Conservation (phyloP, 1,140 invertebrate species). For the Druon quercuslanigerum region DNA sequence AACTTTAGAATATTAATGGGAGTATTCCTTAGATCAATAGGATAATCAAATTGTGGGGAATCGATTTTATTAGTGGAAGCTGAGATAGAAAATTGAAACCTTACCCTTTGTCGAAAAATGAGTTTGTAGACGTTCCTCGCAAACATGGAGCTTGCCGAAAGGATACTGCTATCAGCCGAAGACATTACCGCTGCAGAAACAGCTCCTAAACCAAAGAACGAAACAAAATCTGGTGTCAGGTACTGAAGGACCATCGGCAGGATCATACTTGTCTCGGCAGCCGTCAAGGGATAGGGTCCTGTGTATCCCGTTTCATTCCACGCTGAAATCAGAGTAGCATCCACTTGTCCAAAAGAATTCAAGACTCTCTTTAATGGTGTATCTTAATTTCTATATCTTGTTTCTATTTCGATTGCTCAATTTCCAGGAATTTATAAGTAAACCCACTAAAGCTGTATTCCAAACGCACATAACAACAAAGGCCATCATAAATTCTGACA, state of each 20-base stretch:
- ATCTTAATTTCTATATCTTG: background rate
- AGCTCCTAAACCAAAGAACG: constrained; percentile 98
- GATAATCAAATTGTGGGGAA: no score
- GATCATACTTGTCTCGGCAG: constrained; percentile 92
- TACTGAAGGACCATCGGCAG: constrained; percentile 97
- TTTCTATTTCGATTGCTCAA: background rate
- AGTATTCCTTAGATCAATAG: no score
- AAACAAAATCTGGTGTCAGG: constrained; percentile 94
- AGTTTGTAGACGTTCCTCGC: constrained; percentile 98
- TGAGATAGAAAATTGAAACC: constrained; percentile 45
- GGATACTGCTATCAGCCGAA: constrained; percentile 97
- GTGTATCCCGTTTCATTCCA: constrained; percentile 94
- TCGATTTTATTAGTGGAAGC: no score
- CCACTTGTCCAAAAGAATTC: constrained; percentile 29
- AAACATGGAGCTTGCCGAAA: constrained; percentile 98
- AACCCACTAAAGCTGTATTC: background rate
- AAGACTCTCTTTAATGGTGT: constrained; percentile 29
- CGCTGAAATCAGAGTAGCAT: constrained; percentile 78
- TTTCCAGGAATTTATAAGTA: background rate
- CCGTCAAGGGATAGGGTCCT: constrained; percentile 83
- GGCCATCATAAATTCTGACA: background rate
- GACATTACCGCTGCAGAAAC: constrained; percentile 99
- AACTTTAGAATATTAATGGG: no score
- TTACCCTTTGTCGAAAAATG: constrained; percentile 93
- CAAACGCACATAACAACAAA: constrained; percentile 6